A percentile compares a stretch with the other conserved stretches of the same genome.
phyloP scores from a whole-genome alignment of 2,113 vertebrate genomes.

The Rhinogobius similis region DNA sequence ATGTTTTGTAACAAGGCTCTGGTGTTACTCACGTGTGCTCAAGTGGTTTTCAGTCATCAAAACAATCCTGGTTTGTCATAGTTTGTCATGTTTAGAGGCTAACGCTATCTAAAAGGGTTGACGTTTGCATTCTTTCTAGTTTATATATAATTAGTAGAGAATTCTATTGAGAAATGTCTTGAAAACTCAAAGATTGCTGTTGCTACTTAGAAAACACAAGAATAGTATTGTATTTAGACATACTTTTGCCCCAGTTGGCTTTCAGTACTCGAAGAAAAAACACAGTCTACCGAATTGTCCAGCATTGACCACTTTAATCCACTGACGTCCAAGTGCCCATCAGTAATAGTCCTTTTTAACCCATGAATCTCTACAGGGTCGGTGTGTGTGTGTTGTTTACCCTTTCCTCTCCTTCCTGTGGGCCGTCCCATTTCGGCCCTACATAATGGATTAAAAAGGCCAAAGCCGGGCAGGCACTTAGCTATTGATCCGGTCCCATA shows the following conservation, averaged over 20 bases:
- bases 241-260: background rate
- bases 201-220: background rate
- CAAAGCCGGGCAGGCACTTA: constrained; percentile 80
- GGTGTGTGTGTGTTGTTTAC: background rate
- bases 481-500: constrained; percentile 71
- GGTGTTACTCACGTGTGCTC: too few species aligned
- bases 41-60: too few species aligned
- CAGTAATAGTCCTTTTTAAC: background rate
- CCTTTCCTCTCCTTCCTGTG: constrained; percentile 36
- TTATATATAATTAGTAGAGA: too few species aligned
- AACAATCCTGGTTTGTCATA: too few species aligned
- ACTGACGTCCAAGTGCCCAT: background rate
- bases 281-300: background rate
- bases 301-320: background rate
- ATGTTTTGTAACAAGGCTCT: too few species aligned
- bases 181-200: background rate
- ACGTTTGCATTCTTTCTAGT: too few species aligned
- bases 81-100: too few species aligned
- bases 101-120: too few species aligned
- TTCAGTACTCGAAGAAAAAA: background rate
- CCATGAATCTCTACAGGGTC: background rate
- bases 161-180: background rate
- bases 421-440: constrained; percentile 46
- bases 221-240: too few species aligned
- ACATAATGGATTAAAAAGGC: constrained; percentile 78